Evolutionary conservation across 1,140 invertebrate species (phyloP).

Genomic region (Macrobrachium rosenbergii): DNA sequence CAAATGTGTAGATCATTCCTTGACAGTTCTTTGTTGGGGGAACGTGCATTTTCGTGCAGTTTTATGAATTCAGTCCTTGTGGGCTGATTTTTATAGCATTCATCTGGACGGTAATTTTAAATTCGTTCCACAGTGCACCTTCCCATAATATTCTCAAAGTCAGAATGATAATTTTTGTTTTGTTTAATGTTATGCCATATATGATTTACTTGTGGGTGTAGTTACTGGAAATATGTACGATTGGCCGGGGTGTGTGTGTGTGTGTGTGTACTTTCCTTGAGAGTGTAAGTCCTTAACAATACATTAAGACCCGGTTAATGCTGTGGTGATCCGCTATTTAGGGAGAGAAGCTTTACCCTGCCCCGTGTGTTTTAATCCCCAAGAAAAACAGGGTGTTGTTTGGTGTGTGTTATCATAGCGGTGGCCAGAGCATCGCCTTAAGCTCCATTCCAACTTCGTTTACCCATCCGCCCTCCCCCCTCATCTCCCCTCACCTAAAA

Average conservation of each 20-base stretch:
- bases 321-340: neutral
- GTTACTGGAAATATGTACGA: neutral
- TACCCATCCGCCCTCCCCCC: neutral
- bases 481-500: neutral
- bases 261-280: constrained; percentile 9
- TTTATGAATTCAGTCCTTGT: no score
- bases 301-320: neutral
- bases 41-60: no score
- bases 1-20: no score
- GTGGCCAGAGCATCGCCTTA: neutral
- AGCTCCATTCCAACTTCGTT: no score
- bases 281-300: constrained; percentile 26
- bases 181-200: no score
- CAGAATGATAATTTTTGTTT: no score
- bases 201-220: neutral
- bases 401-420: constrained; percentile 32
- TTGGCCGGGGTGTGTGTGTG: neutral
- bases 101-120: no score
- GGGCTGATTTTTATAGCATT: no score
- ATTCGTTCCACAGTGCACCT: no score
- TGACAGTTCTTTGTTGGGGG: no score
- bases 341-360: neutral
- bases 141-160: no score
- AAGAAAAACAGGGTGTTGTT: constrained; percentile 43
- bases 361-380: constrained; percentile 44